Base-by-base conservation (phyloP, 2,797 vertebrate genomes). In the Oreortyx pictus region DNA sequence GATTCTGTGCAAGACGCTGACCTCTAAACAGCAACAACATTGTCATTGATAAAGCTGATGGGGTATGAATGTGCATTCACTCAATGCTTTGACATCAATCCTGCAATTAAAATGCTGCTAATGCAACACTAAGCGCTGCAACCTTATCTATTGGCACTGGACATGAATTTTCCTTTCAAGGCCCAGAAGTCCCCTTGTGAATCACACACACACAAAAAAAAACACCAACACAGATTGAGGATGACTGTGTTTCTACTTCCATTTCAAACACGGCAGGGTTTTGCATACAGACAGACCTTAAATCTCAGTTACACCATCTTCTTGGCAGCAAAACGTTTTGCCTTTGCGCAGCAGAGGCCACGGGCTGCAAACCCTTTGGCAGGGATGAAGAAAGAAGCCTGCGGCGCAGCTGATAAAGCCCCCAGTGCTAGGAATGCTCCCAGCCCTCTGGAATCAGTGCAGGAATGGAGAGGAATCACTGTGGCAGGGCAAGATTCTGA, bases 291-390 rank as follows among this genome's bases (percentile, higher is more conserved):
- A 59, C 44, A 27, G 78, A 54, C 75, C 90, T 84, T 85, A 82
- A 76, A 84, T 89, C 86, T 92, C 89, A 67, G 41, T 90, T 90
- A 82, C 72, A 80, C 84, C 78, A 94, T 61, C 88, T 82, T 82
- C 54, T 85, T 90, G 91, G 94, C 92, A 90, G 91, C 68, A 37
- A 71, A 91, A 70, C 0, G 8, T 24, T 54, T 54, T 83, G 71
- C 77, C 65, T 84, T 92, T 75, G 44, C 74, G 15, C 18, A 57
- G 66, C 3, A n/a, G 56, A 85, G 71, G 61, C 75, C 33, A 47
- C 35, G 11, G 61, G 74, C 78, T 60, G 46, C 75, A 50, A 79
- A 79, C 81, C 81, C 71, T 74, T 60, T 93, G 94, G 83, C 82
- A 92, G 83, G 66, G 75, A 75, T 3, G 59, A 86, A 75, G 71